Evolutionary conservation across 2,113 vertebrate genomes (phyloP), one percentile per base, ranked within the genome.

Genomic region (Willisornis vidua): DNA sequence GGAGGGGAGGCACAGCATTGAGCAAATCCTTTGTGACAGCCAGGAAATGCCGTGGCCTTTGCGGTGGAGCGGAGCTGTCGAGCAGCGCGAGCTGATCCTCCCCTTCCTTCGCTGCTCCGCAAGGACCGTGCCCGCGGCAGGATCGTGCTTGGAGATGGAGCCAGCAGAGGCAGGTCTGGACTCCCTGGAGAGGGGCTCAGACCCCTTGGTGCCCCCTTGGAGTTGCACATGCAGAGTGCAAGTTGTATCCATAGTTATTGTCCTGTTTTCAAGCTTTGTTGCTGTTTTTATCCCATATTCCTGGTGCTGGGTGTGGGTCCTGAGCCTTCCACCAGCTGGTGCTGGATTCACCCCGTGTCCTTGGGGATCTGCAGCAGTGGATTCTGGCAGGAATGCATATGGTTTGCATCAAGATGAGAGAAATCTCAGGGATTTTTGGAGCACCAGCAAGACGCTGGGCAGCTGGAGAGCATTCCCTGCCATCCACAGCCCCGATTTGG

Each of bases 21-120:
- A 73, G 39, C 43, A 94, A 90, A 94, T 96, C n/a, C 33, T 55
- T 94, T 88, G 57, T 95, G 95, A 94, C 89, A 94, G 89, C 24
- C 0, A 5, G 67, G 41, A 91, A 76, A 86, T 52, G 76, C 79
- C 8, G 2, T 26, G 76, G 77, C 80, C 72, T 77, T 85, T 66
- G 46, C 2, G 2, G 68, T 28, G 58, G 87, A 94, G 85, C 70
- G 10, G 71, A 94, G 75, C 48, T 92, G 91, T 88, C 9, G 51
- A 52, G 65, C 16, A 6, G 26, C 6, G 19, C 3, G 1, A 14
- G 15, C 41, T 31, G 37, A 63, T 25, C 19, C 15, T 78, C 54
- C 15, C 45, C 24, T 57, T 51, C 54, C 54, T 19, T 10, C 1
- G 33, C 61, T 52, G 33, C 59, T 87, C 1, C 0, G 6, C 0